Evolutionary conservation across 2,113 vertebrate genomes (phyloP).

Genomic region (Stictonetta naevosa): DNA sequence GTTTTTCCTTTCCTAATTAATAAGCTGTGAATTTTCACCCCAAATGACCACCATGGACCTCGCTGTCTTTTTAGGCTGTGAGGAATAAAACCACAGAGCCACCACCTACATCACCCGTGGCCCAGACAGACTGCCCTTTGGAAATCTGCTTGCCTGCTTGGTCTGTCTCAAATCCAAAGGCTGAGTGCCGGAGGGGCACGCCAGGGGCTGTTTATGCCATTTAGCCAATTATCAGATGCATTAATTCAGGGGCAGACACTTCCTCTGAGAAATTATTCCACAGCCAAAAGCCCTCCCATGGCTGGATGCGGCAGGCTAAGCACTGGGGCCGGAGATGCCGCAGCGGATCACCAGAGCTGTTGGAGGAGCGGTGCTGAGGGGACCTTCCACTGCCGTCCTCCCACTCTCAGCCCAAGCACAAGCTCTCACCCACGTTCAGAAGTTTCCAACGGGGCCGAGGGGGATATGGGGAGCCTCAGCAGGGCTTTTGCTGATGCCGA

Average conservation of each 20-base stretch:
- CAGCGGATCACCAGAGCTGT: not conserved
- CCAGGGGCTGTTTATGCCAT: conserved; percentile 27
- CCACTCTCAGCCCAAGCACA: not conserved
- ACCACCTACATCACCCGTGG: not conserved
- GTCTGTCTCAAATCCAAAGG: conserved; percentile 22
- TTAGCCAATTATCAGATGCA: conserved; percentile 54
- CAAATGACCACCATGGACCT: not conserved
- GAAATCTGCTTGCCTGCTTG: conserved; percentile 11
- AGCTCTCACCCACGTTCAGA: not conserved
- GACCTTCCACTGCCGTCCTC: not conserved
- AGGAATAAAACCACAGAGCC: conserved; percentile 19
- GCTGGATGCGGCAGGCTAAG: not conserved
- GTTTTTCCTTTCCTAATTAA: conserved; percentile 18
- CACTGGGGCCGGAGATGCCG: not conserved
- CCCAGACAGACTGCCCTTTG: not conserved
- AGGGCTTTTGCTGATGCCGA: not conserved
- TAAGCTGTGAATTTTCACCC: conserved; percentile 35
- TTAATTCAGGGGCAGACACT: conserved; percentile 38
- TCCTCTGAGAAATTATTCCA: conserved; percentile 42
- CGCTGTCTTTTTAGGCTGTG: not conserved
- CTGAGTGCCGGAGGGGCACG: conserved; percentile 13
- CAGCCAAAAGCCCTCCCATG: conserved; percentile 13
- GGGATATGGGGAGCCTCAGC: not conserved
- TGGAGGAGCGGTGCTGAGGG: not conserved
- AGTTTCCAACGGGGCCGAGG: not conserved